phyloP scores from a whole-genome alignment of 2,797 vertebrate species.

The Margarornis squamiger region DNA sequence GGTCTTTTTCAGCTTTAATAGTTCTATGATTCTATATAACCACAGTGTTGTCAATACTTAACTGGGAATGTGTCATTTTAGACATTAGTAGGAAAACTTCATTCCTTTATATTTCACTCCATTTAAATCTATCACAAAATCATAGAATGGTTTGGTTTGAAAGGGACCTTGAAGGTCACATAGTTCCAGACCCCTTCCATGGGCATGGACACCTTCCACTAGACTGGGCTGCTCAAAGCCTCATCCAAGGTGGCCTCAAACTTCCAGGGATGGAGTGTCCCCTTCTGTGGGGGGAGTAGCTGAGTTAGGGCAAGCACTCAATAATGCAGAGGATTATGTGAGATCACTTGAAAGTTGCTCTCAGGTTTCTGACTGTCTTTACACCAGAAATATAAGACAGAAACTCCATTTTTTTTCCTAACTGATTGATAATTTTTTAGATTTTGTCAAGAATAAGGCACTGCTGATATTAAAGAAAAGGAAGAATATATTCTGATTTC shows the following conservation, averaged over 20 bases:
- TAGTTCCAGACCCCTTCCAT: neutral
- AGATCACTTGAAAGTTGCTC: neutral
- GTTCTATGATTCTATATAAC: neutral
- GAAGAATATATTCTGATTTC: neutral
- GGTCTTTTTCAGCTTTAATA: neutral
- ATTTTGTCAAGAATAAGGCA: neutral
- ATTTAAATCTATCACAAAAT: neutral
- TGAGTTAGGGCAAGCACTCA: neutral
- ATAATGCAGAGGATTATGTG: neutral
- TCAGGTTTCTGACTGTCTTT: neutral
- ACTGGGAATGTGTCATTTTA: neutral
- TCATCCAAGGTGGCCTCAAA: neutral
- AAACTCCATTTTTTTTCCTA: neutral
- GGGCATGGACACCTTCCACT: neutral
- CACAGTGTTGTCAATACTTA: neutral
- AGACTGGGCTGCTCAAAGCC: accelerated
- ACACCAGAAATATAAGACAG: neutral
- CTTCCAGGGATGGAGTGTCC: neutral
- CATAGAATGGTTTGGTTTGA: neutral
- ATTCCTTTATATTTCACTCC: neutral
- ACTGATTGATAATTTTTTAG: neutral
- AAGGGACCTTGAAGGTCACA: neutral
- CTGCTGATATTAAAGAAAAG: neutral
- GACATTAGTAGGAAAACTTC: neutral
- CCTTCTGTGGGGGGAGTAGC: neutral